Base-by-base conservation (phyloP, 2,113 vertebrate species). In the Lagenorhynchus albirostris region DNA sequence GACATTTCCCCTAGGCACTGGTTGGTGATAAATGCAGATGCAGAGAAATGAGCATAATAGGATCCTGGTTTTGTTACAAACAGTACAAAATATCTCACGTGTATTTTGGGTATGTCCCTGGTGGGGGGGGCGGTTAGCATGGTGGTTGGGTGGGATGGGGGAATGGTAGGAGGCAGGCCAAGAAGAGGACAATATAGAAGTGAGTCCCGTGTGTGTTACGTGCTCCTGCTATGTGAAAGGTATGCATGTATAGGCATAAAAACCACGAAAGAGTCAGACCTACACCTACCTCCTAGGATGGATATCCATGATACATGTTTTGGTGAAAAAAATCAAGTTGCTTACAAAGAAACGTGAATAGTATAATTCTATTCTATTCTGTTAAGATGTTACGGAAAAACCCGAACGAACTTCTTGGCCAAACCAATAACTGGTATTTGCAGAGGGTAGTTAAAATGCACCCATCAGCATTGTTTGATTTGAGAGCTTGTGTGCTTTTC, bases 21-120 rank as follows among this genome's bases (percentile, higher is more conserved):
- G 47, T 31, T 3, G 11, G 62, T 25, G 62, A 33, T 21, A 17
- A 55, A 55, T 5, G 26, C 5, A 8, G 74, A 17, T 10, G 26
- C 6, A 68, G 74, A 55, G 13, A 17, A 13, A 8, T 15, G 63
- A 41, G 44, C 26, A 18, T 14, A 17, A 31, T 1, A 23, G 62
- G 74, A 12, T 12, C 47, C 50, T 31, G 2, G 11, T 31, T 67
- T 38, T 55, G 26, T 20, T 25, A 25, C 44, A 23, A 10, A 63
- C n/a, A 38, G 7, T 3, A 11, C 17, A 4, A 21, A 55, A 18
- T 47, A 33, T 8, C 29, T 58, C 6, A 47, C 8, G 7, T 3
- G 11, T 20, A 1, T 13, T n/a, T 18, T 13, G 38, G 14, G 21
- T 3, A 4, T 50, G 58, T 44, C 0, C 5, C 62, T 25, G 29